Evolutionary conservation across 2,888 invertebrate species (phyloP), one percentile per base, ranked within the genome.

Genomic region (Pardosa pseudoannulata): DNA sequence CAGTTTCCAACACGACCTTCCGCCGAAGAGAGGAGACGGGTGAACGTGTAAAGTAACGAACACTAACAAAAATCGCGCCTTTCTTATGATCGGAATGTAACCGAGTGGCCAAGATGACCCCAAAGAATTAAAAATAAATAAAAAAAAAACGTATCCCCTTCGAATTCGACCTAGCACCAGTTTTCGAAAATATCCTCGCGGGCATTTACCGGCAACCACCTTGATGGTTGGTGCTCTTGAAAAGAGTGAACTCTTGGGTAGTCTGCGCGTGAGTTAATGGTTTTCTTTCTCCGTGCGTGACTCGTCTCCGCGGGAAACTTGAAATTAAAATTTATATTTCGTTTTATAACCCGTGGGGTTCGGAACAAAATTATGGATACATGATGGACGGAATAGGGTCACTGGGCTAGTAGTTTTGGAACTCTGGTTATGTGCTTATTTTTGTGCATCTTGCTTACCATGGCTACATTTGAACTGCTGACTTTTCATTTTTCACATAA

Each of bases 71-170:
- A 67, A 67, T 67, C 32, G 28, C 13, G 23, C 41, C 1, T 16
- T 70, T 23, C 23, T 56, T 56, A 23, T 16, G 46, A 23, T 36
- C 16, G 70, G 70, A 70, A 70, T 70, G 70, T 28, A 70, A 27
- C 70, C 70, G 70, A 70, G 70, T 70, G 70, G 41, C 70, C 70
- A 70, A 39, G 16, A 27, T 70, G 70, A 70, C 70, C 70, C 70
- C 16, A 70, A 27, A 70, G 41, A 5, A n/a, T n/a, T n/a, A n/a
- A n/a, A n/a, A n/a, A n/a, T n/a, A n/a, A n/a, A n/a, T n/a, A n/a
- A n/a, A 67, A n/a, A n/a, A 68, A 39, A 41, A 41, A 67, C 16
- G 31, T 32, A 19, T 70, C 16, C 56, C 50, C 72, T 7, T 11
- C 31, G 50, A 32, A 27, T 56, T 56, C 72, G 72, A 72, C 72